phyloP scores from a whole-genome alignment of 2,888 invertebrate species.

The Tetrapedia diversipes region DNA sequence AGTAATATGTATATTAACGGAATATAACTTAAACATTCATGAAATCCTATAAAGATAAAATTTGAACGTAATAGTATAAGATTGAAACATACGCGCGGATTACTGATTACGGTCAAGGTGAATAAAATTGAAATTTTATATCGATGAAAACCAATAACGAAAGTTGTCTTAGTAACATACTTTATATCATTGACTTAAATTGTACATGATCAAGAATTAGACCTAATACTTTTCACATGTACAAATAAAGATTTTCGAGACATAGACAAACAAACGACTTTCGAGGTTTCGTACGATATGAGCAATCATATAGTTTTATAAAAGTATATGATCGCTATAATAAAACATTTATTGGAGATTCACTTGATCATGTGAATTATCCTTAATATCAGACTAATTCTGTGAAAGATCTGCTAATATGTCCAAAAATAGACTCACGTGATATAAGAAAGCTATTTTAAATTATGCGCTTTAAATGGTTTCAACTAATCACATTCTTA shows the following conservation, averaged over 20 bases:
- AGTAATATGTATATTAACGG: conserved; percentile 59
- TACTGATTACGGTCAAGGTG: conserved; percentile 44
- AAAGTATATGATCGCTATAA: conserved; percentile 41
- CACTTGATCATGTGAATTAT: conserved; percentile 23
- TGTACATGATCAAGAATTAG: conserved; percentile 49
- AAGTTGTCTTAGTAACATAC: conserved; percentile 39
- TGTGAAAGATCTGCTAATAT: conserved; percentile 41
- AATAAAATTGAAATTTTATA: conserved; percentile 55
- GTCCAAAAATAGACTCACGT: conserved; percentile 40
- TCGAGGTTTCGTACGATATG: conserved; percentile 54
- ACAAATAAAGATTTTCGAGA: conserved; percentile 44
- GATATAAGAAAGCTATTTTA: conserved; percentile 41
- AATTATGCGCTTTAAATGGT: conserved; percentile 36
- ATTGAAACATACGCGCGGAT: conserved; percentile 38
- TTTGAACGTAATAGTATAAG: conserved; percentile 41
- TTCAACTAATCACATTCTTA: conserved; percentile 40
- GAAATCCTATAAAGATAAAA: conserved; percentile 43
- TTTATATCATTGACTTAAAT: conserved; percentile 49
- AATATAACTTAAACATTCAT: conserved; percentile 60
- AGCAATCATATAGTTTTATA: conserved; percentile 61
- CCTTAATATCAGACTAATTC: conserved; percentile 30
- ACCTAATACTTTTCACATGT: conserved; percentile 54
- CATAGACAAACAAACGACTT: conserved; percentile 45
- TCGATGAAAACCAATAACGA: conserved; percentile 20
- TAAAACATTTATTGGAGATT: conserved; percentile 34